These are phyloP conservation scores for Eleginops maclovinus DNA, from an alignment of 2,113 vertebrate species.

Conservation along the genomic window DNA sequence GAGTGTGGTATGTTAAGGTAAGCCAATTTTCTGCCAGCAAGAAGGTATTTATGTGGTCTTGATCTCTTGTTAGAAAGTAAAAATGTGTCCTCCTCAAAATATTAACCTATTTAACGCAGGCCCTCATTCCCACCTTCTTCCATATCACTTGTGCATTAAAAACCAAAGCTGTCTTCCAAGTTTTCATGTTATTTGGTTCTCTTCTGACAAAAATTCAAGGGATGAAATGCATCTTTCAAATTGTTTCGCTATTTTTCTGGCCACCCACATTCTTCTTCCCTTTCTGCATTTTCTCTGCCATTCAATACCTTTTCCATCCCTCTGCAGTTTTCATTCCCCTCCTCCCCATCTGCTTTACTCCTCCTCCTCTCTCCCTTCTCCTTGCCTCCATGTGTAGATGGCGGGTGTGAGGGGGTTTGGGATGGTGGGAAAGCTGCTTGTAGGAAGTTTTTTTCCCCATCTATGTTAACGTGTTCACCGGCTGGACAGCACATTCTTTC, in stretches of 20 bases:
- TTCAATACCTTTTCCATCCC: conserved; percentile 59
- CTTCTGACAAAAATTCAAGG: background rate
- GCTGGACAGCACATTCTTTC: conserved; percentile 83
- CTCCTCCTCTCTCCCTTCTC: conserved; percentile 35
- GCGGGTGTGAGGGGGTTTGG: conserved; percentile 32
- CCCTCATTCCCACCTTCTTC: background rate
- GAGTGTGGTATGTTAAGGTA: background rate
- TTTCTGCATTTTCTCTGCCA: conserved; percentile 4
- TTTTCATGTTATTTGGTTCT: background rate
- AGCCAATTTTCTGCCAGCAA: background rate
- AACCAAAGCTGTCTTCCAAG: background rate
- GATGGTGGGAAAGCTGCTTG: conserved; percentile 74
- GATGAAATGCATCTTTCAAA: conserved; percentile 16
- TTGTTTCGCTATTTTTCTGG: conserved; percentile 6
- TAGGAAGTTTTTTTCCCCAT: conserved; percentile 64
- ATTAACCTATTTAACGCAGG: too few species aligned
- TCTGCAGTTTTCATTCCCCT: conserved; percentile 56
- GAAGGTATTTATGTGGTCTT: background rate
- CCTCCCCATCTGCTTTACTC: conserved; percentile 43
- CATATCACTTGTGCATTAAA: background rate
- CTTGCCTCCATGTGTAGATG: conserved; percentile 59
- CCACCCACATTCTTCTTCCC: conserved; percentile 13
- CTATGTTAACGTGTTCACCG: conserved; percentile 80
- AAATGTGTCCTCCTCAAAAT: background rate
- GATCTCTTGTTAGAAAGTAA: background rate